phyloP scores from a whole-genome alignment of 2,797 vertebrate genomes.

The Hippocampus kuda region DNA sequence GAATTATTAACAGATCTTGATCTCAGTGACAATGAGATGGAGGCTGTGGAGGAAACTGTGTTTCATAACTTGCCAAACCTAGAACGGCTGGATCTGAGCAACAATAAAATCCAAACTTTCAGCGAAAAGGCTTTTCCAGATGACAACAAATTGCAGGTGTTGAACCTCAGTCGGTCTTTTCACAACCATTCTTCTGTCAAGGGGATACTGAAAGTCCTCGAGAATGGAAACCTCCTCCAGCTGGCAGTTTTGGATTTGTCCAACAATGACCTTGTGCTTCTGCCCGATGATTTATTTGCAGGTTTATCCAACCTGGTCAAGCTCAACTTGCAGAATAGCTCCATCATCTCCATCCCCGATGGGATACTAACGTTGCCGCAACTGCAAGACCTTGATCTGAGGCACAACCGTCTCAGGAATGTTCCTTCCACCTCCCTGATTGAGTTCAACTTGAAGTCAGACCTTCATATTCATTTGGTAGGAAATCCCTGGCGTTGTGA shows the following conservation, averaged over 20 bases:
- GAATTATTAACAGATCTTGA: slow-evolving; percentile 70
- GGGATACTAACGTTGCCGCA: slow-evolving; percentile 62
- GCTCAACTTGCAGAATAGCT: slow-evolving; percentile 81
- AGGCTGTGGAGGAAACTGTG: slow-evolving; percentile 59
- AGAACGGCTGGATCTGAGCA: slow-evolving; percentile 77
- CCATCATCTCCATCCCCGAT: slow-evolving; percentile 69
- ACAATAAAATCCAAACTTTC: slow-evolving; percentile 70
- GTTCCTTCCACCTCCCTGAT: slow-evolving; percentile 61
- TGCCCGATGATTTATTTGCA: slow-evolving; percentile 62
- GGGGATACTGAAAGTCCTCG: slow-evolving; percentile 39
- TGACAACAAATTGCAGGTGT: slow-evolving; percentile 63
- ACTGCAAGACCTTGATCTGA: slow-evolving; percentile 74
- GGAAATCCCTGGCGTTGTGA: slow-evolving; percentile 84
- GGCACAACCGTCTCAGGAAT: slow-evolving; percentile 72
- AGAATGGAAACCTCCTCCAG: slow-evolving; percentile 47
- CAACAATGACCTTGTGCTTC: slow-evolving; percentile 70
- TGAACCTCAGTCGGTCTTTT: slow-evolving; percentile 69
- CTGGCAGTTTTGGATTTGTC: slow-evolving; percentile 65
- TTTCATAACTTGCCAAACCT: slow-evolving; percentile 77
- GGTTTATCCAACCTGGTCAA: slow-evolving; percentile 60
- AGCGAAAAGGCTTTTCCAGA: slow-evolving; percentile 65
- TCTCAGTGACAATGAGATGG: slow-evolving; percentile 75
- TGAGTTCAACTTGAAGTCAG: slow-evolving; percentile 59
- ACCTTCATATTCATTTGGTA: slow-evolving; percentile 61
- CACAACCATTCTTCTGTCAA: slow-evolving; percentile 34